These are phyloP conservation scores for Saguinus midas DNA, from an alignment of 2,113 vertebrate genomes.

Conservation along the genomic window DNA sequence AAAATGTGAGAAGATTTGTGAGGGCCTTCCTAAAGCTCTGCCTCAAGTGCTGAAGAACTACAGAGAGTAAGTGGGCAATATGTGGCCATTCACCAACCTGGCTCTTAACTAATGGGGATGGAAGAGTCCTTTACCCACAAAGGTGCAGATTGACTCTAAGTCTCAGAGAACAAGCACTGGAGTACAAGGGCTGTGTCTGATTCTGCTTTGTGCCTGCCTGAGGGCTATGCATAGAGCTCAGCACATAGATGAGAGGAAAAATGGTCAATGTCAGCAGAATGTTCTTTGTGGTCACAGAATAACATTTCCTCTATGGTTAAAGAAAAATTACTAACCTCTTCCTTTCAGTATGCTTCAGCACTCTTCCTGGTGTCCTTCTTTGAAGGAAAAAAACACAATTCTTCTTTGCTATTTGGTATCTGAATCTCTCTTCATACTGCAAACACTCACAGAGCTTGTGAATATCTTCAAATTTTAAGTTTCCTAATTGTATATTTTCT, in stretches of 20 bases:
- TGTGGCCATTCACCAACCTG: neutral
- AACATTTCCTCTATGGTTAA: neutral
- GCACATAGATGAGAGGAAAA: neutral
- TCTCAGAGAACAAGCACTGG: neutral
- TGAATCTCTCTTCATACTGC: neutral
- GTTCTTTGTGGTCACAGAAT: neutral
- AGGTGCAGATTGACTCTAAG: neutral
- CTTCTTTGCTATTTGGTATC: neutral
- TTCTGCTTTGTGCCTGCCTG: neutral
- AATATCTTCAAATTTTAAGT: conserved; percentile 26
- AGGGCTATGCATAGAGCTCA: neutral
- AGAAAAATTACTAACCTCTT: neutral
- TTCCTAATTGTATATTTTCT: conserved; percentile 60
- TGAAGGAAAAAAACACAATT: neutral
- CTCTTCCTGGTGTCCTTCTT: neutral
- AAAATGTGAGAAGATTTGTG: neutral
- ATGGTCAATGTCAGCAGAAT: neutral
- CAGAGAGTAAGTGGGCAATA: neutral
- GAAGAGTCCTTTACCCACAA: fast-evolving
- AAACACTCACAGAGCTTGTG: neutral
- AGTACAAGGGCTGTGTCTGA: fast-evolving
- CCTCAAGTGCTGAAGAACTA: neutral
- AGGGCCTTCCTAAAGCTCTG: neutral
- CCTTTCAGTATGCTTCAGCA: neutral
- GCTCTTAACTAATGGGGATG: neutral